Evolutionary conservation across 2,888 invertebrate genomes (phyloP), one percentile per base, ranked within the genome.

Genomic region (Rhingia rostrata): DNA sequence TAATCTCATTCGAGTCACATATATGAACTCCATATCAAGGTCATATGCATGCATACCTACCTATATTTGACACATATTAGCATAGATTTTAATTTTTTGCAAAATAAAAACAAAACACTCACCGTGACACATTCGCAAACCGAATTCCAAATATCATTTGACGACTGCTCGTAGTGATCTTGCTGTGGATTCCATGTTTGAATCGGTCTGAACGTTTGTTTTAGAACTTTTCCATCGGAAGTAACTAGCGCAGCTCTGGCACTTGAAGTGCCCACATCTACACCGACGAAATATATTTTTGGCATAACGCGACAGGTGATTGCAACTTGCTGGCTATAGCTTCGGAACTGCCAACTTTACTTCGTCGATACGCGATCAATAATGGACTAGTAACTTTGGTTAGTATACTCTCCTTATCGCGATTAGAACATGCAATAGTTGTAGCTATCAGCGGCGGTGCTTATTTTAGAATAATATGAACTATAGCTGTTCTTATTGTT

Each of bases 191-290:
- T 96, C 94, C 96, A 97, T 10, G 95, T 96, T 90, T 93, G 92
- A 33, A 97, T 95, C 54, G 93, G 92, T 89, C 94, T 93, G 0
- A 94, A 94, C 14, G 95, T 92, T 53, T 93, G 92, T 86, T 93
- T 93, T 5, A 94, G 84, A 39, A 97, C 93, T 89, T 94, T 93
- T 2, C 98, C 98, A 67, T 92, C 90, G 5, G 93, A 91, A 67
- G 93, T 92, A 4, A 98, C 95, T 41, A 98, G 92, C 4, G 96
- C 98, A 6, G 97, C 97, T 86, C 99, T 93, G 0, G 94, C 97
- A 92, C 98, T 98, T 10, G 96, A 96, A 2, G 97, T 97, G 4
- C 99, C 99, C 45, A 98, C 98, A 92, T 99, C 99, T 9, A 98
- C 96, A 75, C 97, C 97, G 88, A 97, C 92, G 90, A 96, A 96